Evolutionary conservation across 2,888 invertebrate genomes (phyloP), one percentile per base, ranked within the genome.

Genomic region (Dryocosmus kuriphilus): DNA sequence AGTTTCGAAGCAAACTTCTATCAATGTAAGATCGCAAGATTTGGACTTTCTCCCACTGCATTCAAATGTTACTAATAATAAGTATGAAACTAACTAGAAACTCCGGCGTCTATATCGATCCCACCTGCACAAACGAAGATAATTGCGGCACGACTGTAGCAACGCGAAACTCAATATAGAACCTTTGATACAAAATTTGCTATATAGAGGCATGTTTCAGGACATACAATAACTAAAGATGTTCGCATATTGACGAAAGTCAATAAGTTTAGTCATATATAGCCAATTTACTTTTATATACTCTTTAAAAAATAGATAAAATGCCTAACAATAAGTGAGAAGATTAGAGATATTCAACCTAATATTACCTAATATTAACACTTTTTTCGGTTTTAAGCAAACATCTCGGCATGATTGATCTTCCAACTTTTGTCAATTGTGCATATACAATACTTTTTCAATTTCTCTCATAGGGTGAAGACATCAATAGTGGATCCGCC

Each of bases 61-160:
- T 71, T 51, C 51, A 71, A 30, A 71, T 71, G 32, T 55, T 51
- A 30, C 71, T 71, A 51, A 71, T 27, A 71, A 71, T 71, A 71
- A 71, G 51, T 41, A 71, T 71, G 71, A 32, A 71, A 71, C 71
- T 71, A 71, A 51, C 71, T 30, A 27, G 71, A 55, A 71, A 71
- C 71, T 71, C 51, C 32, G 30, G n/a, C 71, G n/a, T 27, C 60
- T 60, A 3, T 67, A 71, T 71, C 30, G 67, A 71, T 71, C 46
- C 67, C 16, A 51, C 46, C 30, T 71, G 67, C 46, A 27, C 30
- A 71, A 46, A 41, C 24, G 22, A 41, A 65, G 65, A 65, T 22
- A 65, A 63, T 63, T 63, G 63, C 35, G n/a, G n/a, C 63, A 32
- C 38, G 22, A 14, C 35, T 63, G 9, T 63, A 32, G 63, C 63